phyloP scores from a whole-genome alignment of 2,797 vertebrate genomes.

The Hippopotamyrus pictus region DNA sequence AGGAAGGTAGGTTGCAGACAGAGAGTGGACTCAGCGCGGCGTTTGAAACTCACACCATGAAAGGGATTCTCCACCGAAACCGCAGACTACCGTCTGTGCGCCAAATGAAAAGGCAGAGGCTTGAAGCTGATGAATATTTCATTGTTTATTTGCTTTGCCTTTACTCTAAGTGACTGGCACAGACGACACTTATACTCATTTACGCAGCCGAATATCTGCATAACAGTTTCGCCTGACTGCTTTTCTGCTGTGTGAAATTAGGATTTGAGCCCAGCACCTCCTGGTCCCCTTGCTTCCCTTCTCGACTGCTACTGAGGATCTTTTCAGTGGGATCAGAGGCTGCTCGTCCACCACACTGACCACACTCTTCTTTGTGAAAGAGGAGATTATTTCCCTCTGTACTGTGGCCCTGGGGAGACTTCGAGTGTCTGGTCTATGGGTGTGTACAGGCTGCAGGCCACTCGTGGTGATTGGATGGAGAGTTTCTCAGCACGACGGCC shows the following conservation, averaged over 20 bases:
- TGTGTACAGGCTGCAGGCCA: not conserved
- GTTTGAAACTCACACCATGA: not conserved
- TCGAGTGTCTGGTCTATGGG: not conserved
- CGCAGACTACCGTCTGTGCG: not conserved
- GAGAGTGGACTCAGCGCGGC: not conserved
- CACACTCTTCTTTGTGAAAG: not conserved
- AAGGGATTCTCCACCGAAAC: not conserved
- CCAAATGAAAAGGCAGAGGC: not conserved
- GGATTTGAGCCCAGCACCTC: not conserved
- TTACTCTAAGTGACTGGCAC: not conserved
- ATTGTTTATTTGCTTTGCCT: slow-evolving; percentile 1
- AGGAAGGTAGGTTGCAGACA: not conserved
- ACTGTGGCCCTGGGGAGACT: not conserved
- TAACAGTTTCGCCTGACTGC: not conserved
- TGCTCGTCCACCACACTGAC: not conserved
- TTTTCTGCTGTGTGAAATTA: not conserved
- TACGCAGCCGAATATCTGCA: not conserved
- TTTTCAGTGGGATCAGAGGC: not conserved
- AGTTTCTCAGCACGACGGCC: not conserved
- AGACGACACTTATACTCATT: not conserved
- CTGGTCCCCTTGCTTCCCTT: not conserved
- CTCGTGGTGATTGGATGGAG: not conserved
- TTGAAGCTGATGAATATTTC: not conserved
- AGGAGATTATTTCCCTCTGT: not conserved
- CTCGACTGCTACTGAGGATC: not conserved